phyloP scores from a whole-genome alignment of 1,140 invertebrate genomes.

The Diplogasteroides magnus region DNA sequence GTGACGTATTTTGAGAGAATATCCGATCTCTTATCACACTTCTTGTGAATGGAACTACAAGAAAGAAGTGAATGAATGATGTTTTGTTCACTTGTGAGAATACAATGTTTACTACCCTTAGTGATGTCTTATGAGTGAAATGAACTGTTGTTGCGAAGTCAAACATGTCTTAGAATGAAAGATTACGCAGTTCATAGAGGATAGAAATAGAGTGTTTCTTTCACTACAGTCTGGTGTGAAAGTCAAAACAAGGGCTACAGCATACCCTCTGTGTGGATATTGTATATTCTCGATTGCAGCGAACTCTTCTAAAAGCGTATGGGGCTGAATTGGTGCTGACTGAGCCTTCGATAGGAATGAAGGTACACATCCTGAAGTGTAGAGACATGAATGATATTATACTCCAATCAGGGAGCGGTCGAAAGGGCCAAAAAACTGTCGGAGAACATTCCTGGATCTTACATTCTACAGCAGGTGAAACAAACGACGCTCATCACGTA shows the following conservation, averaged over 20 bases:
- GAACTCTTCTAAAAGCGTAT: slow-evolving; percentile 30
- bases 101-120: no score
- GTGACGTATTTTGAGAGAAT: neutral
- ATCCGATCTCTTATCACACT: neutral
- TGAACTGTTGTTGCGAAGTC: no score
- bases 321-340: slow-evolving; percentile 44
- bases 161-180: no score
- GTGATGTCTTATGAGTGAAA: no score
- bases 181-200: neutral
- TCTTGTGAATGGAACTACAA: neutral
- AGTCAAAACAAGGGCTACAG: no score
- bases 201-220: slow-evolving; percentile 16
- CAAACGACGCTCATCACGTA: neutral
- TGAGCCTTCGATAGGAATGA: slow-evolving; percentile 41
- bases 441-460: slow-evolving; percentile 22
- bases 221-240: no score
- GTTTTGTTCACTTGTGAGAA: no score
- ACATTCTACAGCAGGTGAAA: slow-evolving; percentile 18
- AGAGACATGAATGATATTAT: no score
- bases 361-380: slow-evolving; percentile 7
- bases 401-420: no score
- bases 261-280: no score
- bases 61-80: no score
- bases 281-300: no score
- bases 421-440: slow-evolving; percentile 22